Evolutionary conservation across 2,113 vertebrate genomes (phyloP).

Genomic region (Holacanthus passer): DNA sequence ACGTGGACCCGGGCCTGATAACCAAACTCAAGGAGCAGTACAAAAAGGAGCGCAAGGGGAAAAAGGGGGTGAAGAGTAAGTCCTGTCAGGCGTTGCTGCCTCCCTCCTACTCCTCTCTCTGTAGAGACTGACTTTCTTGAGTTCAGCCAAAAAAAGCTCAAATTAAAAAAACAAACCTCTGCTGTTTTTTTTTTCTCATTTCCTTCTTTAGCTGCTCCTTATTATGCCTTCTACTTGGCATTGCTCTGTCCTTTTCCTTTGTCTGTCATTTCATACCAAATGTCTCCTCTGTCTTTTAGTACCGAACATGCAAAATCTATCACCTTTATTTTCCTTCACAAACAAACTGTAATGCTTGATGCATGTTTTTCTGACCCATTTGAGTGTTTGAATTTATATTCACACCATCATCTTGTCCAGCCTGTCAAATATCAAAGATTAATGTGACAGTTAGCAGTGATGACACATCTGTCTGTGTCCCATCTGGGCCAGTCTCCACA

Average conservation of each 20-base stretch:
- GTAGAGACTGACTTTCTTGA: conserved; percentile 69
- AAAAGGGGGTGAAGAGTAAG: conserved; percentile 99
- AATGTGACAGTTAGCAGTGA: conserved; percentile 4
- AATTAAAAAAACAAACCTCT: conserved; percentile 58
- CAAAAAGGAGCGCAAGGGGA: conserved; percentile 99
- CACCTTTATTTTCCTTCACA: conserved; percentile 22
- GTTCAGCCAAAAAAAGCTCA: conserved; percentile 59
- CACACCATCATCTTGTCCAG: conserved; percentile 29
- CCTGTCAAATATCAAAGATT: conserved; percentile 20
- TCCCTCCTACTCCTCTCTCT: conserved; percentile 70
- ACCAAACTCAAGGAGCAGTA: conserved; percentile 99
- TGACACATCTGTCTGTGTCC: conserved; percentile 31
- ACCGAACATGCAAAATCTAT: conserved; percentile 17
- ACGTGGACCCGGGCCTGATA: conserved; percentile 99
- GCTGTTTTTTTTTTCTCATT: conserved; percentile 54
- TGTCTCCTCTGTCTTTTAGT: conserved; percentile 40
- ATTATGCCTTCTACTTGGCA: conserved; percentile 31
- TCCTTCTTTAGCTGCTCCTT: conserved; percentile 86
- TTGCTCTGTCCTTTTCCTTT: conserved; percentile 45
- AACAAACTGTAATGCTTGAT: conserved; percentile 10
- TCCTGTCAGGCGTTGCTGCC: conserved; percentile 86
- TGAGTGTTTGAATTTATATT: conserved; percentile 18
- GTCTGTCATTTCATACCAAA: conserved; percentile 53
- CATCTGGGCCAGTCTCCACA: conserved; percentile 31
- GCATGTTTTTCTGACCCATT: conserved; percentile 57